Percentiles rank a stretch among this genome's conserved stretches.
Conservation (phyloP, 1,140 invertebrate genomes). For the Anastrepha ludens region DNA sequence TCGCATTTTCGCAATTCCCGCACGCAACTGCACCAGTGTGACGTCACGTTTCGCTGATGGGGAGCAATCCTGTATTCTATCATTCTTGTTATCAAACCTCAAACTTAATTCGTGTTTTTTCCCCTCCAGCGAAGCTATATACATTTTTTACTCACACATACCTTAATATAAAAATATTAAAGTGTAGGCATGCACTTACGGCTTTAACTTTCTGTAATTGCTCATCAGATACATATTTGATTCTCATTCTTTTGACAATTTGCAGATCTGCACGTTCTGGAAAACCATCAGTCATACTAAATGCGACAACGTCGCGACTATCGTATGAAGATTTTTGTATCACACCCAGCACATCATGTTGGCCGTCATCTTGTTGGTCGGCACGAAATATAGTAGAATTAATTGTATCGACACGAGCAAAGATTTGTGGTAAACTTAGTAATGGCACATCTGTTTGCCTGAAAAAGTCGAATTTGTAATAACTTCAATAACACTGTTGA, state of each 20-base stretch:
- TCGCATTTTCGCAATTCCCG: too few relatives aligned
- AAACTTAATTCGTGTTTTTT: too few relatives aligned
- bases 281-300: conserved; percentile 68
- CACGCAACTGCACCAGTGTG: too few relatives aligned
- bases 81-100: too few relatives aligned
- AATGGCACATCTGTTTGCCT: conserved; percentile 77
- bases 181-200: conserved; percentile 21
- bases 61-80: too few relatives aligned
- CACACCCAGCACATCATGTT: conserved; percentile 70
- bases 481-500: background rate
- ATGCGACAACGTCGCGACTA: conserved; percentile 73
- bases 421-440: conserved; percentile 85
- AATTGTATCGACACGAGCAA: conserved; percentile 84
- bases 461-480: conserved; percentile 60
- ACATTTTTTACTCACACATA: background rate
- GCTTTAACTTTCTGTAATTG: conserved; percentile 68
- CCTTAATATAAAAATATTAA: background rate
- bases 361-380: conserved; percentile 69
- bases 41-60: too few relatives aligned
- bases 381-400: conserved; percentile 76
- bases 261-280: conserved; percentile 66
- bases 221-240: conserved; percentile 71
- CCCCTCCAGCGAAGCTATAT: too few relatives aligned
- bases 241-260: conserved; percentile 73
- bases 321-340: conserved; percentile 75